These are phyloP conservation scores for Mystacornis crossleyi DNA, from an alignment of 2,113 vertebrate genomes.

Conservation along the genomic window DNA sequence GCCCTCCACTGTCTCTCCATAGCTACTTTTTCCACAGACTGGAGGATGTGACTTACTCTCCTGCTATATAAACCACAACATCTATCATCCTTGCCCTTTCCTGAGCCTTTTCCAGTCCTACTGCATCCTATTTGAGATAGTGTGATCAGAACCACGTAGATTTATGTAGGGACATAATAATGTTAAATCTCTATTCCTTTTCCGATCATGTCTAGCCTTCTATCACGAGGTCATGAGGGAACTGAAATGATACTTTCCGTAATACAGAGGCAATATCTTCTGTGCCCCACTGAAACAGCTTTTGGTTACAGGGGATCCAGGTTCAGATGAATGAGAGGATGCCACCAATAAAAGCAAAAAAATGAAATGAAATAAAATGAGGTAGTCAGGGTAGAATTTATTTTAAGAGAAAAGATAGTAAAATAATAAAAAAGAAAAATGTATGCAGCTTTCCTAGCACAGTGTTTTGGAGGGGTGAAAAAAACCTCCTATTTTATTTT, in stretches of 20 bases:
- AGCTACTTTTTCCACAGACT: neutral
- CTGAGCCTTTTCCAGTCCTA: neutral
- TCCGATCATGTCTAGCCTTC: neutral
- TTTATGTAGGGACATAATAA: neutral
- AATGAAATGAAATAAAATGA: neutral
- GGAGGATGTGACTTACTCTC: neutral
- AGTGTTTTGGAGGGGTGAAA: neutral
- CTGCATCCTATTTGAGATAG: neutral
- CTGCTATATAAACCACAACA: neutral
- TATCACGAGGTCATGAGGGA: neutral
- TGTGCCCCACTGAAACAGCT: neutral
- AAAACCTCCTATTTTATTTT: neutral
- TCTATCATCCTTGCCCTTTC: neutral
- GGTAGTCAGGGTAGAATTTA: neutral
- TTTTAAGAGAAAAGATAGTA: neutral
- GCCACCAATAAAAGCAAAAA: neutral
- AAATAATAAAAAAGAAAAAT: slow-evolving; percentile 5
- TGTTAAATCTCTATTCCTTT: neutral
- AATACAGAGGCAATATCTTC: neutral
- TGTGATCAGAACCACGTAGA: neutral
- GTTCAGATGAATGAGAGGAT: neutral
- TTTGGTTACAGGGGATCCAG: neutral
- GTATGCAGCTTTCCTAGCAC: neutral
- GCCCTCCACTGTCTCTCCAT: neutral
- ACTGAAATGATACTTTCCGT: neutral